Base-by-base conservation (phyloP, 2,888 invertebrate genomes). In the Lomographa bimaculata region DNA sequence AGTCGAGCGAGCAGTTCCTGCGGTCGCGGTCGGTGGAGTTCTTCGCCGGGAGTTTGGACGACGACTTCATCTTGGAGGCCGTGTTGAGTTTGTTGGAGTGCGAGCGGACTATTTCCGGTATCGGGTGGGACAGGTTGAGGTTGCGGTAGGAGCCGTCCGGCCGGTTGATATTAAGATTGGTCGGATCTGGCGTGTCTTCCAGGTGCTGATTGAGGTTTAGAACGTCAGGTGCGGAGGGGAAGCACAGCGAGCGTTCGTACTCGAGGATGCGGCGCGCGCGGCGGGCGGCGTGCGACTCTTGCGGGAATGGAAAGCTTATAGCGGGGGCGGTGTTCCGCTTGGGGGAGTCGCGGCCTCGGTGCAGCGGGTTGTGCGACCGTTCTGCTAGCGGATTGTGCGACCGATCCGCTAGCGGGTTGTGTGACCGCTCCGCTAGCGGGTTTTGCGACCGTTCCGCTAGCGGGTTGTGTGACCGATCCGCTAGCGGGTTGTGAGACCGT, bases 401-500 rank as follows among this genome's bases (percentile, higher is more conserved):
- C 42, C 92, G 80, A 63, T 92, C 93, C 16, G 78, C 80, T 34
- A 90, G 80, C 18, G 90, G 80, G 48, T 86, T 80, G 48, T 74
- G 78, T 7, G 76, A 58, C 12, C 67, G 64, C 4, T 71, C 76
- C 23, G 68, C 74, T 21, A 67, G 74, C 41, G 89, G 87, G 51
- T 89, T 77, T 35, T 89, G 80, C 14, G 14, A 14, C 1, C 79
- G 76, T 37, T 91, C 92, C 57, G 94, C 94, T 64, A 93, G 94
- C 62, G 93, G 94, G 79, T 96, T 96, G 67, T 91, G n/a, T n/a
- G n/a, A n/a, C n/a, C n/a, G n/a, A n/a, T 93, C 94, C 63, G 93
- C 94, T 79, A 32, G 23, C 6, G 87, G 70, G 59, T 91, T 91
- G 68, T 92, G 92, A 3, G 91, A 90, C 42, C 92, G 80, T 63